These are phyloP conservation scores for Corynorhinus townsendii DNA, from an alignment of 2,113 vertebrate species.

Conservation along the genomic window DNA sequence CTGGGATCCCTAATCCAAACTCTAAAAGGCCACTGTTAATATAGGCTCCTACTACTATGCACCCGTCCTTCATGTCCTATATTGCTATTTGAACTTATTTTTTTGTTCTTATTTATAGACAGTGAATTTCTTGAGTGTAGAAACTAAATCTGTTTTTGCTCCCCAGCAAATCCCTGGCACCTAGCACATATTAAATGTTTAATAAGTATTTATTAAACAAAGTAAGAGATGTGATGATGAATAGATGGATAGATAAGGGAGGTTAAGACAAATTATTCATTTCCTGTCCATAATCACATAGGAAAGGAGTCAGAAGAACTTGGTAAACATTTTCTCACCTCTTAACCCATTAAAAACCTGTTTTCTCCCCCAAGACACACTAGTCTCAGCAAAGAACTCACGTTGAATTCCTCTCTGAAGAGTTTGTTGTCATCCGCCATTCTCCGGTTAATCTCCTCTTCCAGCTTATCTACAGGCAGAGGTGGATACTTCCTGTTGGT, in stretches of 20 bases:
- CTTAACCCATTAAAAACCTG: constrained; percentile 27
- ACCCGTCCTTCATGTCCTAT: neutral
- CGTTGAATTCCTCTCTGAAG: constrained; percentile 97
- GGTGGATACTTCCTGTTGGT: constrained; percentile 99
- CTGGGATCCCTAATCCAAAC: neutral
- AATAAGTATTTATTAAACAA: neutral
- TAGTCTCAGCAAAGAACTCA: constrained; percentile 77
- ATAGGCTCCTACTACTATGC: neutral
- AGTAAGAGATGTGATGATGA: constrained; percentile 15
- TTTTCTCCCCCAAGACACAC: constrained; percentile 4
- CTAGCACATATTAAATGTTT: neutral
- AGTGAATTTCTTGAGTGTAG: neutral
- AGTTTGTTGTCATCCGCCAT: constrained; percentile 99
- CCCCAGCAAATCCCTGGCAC: neutral
- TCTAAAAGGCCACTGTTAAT: neutral
- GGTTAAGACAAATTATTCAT: constrained; percentile 1
- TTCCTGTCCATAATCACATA: constrained; percentile 12
- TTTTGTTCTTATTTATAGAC: constrained; percentile 13
- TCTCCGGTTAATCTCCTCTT: constrained; percentile 98
- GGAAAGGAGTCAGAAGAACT: constrained; percentile 16
- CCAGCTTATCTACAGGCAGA: constrained; percentile 94
- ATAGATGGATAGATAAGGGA: constrained; percentile 16
- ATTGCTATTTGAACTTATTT: neutral
- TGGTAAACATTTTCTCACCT: constrained; percentile 14
- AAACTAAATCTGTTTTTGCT: neutral